Evolutionary conservation across 2,797 vertebrate species (phyloP), one percentile per base, ranked within the genome.

Genomic region (Clarias pachynema): DNA sequence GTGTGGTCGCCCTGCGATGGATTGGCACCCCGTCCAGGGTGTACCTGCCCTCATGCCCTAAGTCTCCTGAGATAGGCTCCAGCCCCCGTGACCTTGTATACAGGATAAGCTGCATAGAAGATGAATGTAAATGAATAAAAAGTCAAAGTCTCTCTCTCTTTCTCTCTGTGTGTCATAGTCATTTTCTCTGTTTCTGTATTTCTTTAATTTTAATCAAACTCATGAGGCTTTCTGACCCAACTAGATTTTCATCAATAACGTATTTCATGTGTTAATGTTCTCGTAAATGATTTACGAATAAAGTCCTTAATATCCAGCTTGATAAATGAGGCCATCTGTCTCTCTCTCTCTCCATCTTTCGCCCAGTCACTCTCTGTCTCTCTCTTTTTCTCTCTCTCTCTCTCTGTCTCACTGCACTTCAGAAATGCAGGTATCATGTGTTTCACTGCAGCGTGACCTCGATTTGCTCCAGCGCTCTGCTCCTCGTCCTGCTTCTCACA

Each of bases 361-460:
- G n/a, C 37, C 12, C n/a, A 37, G 18, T 70, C 16, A 37, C 68
- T 40, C 68, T 72, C 69, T 72, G 4, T 72, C 69, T 78, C 29
- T 62, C 57, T 78, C 75, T 37, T 56, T 10, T 9, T 57, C 31
- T 2, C 31, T 31, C 56, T 34, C 15, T 31, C 53, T 5, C 75
- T 40, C 12, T 79, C 22, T 62, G 1, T 77, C 37, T 75, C 72
- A n/a, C 81, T 44, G 75, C 37, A 34, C 5, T 24, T 80, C 57
- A 84, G 80, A 57, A 84, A 85, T 81, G 81, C 78, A 86, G 77
- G 70, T 56, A 62, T 85, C 60, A 79, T 86, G 82, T 88, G 53
- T 49, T 85, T 70, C 84, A 60, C 82, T 83, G 60, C 83, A 85
- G 87, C 85, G 63, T 85, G 85, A 89, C 89, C 88, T 89, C 84